Evolutionary conservation across 2,113 vertebrate species (phyloP), one percentile per base, ranked within the genome.

Genomic region (Tupaia chinensis): DNA sequence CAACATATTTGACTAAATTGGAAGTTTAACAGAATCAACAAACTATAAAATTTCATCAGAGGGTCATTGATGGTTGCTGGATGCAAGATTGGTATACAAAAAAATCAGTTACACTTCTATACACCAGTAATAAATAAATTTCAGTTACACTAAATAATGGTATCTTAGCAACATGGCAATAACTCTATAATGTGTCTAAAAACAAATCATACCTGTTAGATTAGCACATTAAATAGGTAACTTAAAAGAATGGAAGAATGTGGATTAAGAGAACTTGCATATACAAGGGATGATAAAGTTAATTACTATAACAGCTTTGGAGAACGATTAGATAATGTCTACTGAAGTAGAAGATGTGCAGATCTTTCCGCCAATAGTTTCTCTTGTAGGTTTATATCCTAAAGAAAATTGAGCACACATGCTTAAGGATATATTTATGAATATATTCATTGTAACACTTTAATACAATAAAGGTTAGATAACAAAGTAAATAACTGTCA

Each of bases 401-500:
- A 89, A 74, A 92, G 34, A 73, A 82, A 83, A 72, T 56, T 87
- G 34, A 91, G 60, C 34, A 84, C 19, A 91, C 14, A 25, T 14
- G 27, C 27, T 78, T 25, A 91, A 87, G 70, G 60, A 68, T 54
- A 54, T 73, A 70, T n/a, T 15, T 54, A 65, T 32, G 69, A 89
- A 81, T 82, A 65, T 66, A 61, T 20, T 29, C 22, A 70, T 32
- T 25, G 34, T 34, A 56, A 58, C 34, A 72, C 92, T 89, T 94
- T 22, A 96, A 83, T 87, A 80, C 91, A 93, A 84, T 87, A 73
- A 72, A 84, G 70, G 53, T 76, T 95, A 58, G 74, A 92, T 69
- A 79, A 88, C 20, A 87, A 93, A 91, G 56, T 79, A 82, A 44
- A 79, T 84, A 22, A 91, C 69, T 76, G 53, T 88, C 66, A 84